Base-by-base conservation (phyloP, 2,113 vertebrate genomes). In the Rutilus rutilus region DNA sequence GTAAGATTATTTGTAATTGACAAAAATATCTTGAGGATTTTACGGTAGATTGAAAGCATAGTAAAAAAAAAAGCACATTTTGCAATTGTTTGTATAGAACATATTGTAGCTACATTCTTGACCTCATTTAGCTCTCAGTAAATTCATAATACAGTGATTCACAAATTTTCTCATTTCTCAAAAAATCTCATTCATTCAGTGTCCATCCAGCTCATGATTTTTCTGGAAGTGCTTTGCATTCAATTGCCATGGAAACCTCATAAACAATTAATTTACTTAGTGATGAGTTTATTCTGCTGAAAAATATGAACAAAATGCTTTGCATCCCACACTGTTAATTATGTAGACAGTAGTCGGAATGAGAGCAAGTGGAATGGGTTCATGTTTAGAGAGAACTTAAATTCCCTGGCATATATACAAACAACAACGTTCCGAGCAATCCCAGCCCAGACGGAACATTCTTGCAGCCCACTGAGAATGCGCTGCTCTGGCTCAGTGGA, bases 241-340 rank as follows among this genome's bases (percentile, higher is more conserved):
- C 85, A 79, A 90, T 93, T 86, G 87, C 90, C 90, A 92, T 92
- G 88, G 92, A 83, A 89, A 92, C 92, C 25, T 52, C 50, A 79
- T 60, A 78, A 88, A 84, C 76, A 86, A 86, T 82, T 69, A 15
- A 54, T 27, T 39, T 83, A 64, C 82, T 54, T 59, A 78, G 59
- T 78, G 27, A 73, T 33, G 25, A 54, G 52, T 78, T 82, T 50
- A 82, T 50, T 33, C 57, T 42, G 54, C 62, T 45, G 30, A 54
- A 65, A 92, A 54, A 47, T 77, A 77, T 77, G 27, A 12, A 87
- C 69, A 47, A 90, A 92, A 87, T 82, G 75, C 77, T 83, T 60
- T 10, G 77, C 77, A 60, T 79, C 57, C 77, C 36, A 10, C 77
- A 79, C 57, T 59, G 52, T n/a, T 39, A 62, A 57, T n/a, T 83